phyloP scores from a whole-genome alignment of 2,888 invertebrate genomes.

The Tetropium fuscum region DNA sequence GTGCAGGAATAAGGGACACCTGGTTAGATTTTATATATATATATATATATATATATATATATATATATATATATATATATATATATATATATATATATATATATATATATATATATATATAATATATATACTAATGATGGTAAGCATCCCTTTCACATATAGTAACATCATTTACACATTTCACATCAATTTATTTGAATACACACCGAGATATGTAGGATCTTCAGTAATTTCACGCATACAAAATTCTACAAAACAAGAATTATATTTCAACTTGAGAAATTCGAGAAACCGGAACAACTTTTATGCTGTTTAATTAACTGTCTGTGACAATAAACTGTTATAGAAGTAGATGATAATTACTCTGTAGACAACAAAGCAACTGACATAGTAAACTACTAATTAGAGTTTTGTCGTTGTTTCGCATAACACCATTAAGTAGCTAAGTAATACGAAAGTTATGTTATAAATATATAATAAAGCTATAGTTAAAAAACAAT shows the following conservation, averaged over 20 bases:
- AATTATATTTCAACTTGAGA: constrained; percentile 17
- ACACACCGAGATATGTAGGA: not conserved
- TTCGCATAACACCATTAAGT: not conserved
- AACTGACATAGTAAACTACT: not conserved
- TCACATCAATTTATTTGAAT: too few relatives aligned
- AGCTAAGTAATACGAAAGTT: not conserved
- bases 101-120: too few relatives aligned
- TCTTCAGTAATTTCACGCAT: not conserved
- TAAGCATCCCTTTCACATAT: not conserved
- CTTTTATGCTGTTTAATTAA: constrained; percentile 12
- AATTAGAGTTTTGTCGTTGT: constrained; percentile 4
- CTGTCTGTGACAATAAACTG: constrained; percentile 14
- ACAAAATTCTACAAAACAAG: constrained; percentile 2
- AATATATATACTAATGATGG: too few relatives aligned
- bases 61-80: too few relatives aligned
- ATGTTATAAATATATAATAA: not conserved
- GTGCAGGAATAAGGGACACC: too few relatives aligned
- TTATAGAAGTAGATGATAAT: constrained; percentile 12
- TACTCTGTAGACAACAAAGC: constrained; percentile 7
- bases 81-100: too few relatives aligned
- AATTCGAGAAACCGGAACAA: constrained; percentile 9
- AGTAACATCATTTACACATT: not conserved
- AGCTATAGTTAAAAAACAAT: too few relatives aligned
- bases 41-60: too few relatives aligned
- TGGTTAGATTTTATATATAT: too few relatives aligned